phyloP scores from a whole-genome alignment of 2,888 invertebrate species.

The Junonia oenone region DNA sequence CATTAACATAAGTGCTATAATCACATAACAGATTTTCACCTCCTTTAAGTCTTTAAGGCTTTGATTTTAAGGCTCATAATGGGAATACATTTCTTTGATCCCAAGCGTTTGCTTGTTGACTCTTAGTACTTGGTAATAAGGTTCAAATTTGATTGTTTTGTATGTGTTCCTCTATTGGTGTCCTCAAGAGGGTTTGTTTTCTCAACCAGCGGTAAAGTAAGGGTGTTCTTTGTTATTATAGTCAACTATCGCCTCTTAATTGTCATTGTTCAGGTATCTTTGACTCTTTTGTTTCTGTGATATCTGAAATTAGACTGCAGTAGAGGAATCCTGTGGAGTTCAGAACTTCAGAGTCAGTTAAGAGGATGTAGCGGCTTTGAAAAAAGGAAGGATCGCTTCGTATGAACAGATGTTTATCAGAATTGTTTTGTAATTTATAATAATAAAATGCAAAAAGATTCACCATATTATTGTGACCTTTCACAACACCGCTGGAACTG shows the following conservation, averaged over 20 bases:
- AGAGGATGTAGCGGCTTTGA: too few species aligned
- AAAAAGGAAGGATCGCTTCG: too few species aligned
- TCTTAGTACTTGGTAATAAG: not conserved
- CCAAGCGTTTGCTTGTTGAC: not conserved
- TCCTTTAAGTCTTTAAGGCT: constrained; percentile 7
- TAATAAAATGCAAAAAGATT: too few species aligned
- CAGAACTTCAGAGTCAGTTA: too few species aligned
- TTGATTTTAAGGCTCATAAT: not conserved
- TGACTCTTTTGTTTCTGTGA: not conserved
- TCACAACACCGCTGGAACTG: too few species aligned
- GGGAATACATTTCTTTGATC: constrained; percentile 1
- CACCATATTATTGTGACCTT: too few species aligned
- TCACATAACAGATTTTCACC: not conserved
- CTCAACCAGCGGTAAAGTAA: constrained; percentile 3
- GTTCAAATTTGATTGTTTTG: not conserved
- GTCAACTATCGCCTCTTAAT: constrained; percentile 3
- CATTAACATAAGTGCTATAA: not conserved
- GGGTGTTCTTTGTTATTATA: constrained; percentile 4
- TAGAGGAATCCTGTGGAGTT: too few species aligned
- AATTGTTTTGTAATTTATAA: too few species aligned
- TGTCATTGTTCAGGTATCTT: constrained; percentile 1
- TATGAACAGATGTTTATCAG: too few species aligned
- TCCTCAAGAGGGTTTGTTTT: not conserved
- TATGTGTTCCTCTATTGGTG: not conserved
- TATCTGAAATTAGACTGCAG: not conserved